Conservation (phyloP, 2,113 vertebrate species). For the Uropsilus gracilis region DNA sequence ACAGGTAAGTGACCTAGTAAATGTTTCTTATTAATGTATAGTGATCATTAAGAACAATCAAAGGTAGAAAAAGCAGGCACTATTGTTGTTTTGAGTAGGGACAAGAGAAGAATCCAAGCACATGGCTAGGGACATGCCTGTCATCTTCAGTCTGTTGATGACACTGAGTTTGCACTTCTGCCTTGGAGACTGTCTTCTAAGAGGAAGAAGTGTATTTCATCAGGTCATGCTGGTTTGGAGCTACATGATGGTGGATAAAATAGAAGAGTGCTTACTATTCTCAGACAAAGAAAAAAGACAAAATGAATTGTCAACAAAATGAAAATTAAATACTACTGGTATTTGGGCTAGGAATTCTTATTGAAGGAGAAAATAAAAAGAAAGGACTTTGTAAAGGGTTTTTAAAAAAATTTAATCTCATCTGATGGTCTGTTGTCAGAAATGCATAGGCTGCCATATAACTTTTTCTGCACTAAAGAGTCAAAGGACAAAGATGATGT, state of each 20-base stretch:
- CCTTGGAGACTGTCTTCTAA: constrained; percentile 45
- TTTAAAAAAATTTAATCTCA: constrained; percentile 65
- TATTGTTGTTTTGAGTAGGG: too few species aligned
- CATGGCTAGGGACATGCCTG: neutral
- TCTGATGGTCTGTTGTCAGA: neutral
- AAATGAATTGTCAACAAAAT: constrained; percentile 61
- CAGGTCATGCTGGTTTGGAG: neutral
- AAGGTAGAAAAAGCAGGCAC: constrained; percentile 9
- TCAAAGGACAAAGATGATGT: neutral
- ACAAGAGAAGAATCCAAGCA: neutral
- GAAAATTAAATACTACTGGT: constrained; percentile 50
- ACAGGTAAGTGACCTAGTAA: constrained; percentile 81
- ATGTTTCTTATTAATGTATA: constrained; percentile 59
- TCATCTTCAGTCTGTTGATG: neutral
- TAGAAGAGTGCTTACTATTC: constrained; percentile 42
- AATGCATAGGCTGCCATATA: neutral
- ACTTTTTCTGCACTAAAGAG: neutral
- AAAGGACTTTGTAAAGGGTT: constrained; percentile 20
- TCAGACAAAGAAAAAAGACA: constrained; percentile 62
- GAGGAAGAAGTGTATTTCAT: neutral
- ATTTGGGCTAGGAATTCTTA: constrained; percentile 41
- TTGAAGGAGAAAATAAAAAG: constrained; percentile 59
- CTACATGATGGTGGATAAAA: constrained; percentile 55
- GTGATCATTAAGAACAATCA: neutral
- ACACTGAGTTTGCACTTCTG: neutral